phyloP scores from a whole-genome alignment of 2,113 vertebrate species.

The Ammodytes dubius region DNA sequence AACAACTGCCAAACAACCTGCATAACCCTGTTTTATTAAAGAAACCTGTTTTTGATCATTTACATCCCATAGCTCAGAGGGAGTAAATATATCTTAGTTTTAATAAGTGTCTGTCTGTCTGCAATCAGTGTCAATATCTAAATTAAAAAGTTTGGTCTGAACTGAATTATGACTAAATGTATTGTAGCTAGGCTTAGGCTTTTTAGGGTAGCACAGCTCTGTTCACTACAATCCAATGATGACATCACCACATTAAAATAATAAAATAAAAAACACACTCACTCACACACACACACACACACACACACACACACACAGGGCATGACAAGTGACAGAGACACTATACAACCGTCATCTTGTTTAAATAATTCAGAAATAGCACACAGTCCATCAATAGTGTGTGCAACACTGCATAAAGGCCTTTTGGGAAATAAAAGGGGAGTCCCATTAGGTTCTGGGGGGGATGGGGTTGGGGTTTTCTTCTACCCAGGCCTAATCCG shows the following conservation, averaged over 20 bases:
- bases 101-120: neutral
- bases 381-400: constrained; percentile 22
- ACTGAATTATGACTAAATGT: neutral
- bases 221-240: neutral
- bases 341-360: neutral
- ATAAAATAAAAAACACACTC: no score
- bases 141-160: neutral
- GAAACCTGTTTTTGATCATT: neutral
- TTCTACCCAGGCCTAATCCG: neutral
- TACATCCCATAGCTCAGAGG: neutral
- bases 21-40: neutral
- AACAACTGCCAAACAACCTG: neutral
- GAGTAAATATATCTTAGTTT: neutral
- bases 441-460: constrained; percentile 17
- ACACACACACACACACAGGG: neutral
- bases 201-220: neutral
- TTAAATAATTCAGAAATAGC: constrained; percentile 13
- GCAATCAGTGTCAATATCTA: neutral
- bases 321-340: neutral
- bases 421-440: constrained; percentile 37
- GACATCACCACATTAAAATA: neutral
- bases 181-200: neutral
- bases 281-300: neutral
- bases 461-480: neutral
- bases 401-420: constrained; percentile 28